A percentile compares a stretch with the other conserved stretches of the same genome.
phyloP scores from a whole-genome alignment of 2,797 vertebrate genomes.

The Phrynocephalus forsythii region DNA sequence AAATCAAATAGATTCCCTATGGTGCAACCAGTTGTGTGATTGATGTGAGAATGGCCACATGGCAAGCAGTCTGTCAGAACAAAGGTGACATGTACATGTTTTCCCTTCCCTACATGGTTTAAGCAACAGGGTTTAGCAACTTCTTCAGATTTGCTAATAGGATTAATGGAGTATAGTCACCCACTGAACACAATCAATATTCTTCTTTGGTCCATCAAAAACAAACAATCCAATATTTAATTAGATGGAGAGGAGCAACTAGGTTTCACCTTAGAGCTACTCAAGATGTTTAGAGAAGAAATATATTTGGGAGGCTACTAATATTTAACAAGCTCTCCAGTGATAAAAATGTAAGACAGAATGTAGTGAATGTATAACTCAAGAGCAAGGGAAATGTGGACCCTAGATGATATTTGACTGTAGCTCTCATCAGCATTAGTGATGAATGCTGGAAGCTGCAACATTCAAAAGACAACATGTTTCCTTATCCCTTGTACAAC shows the following conservation, averaged over 20 bases:
- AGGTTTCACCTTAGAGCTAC: neutral
- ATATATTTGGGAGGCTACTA: neutral
- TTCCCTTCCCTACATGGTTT: too few species aligned
- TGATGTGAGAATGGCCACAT: too few species aligned
- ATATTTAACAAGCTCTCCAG: neutral
- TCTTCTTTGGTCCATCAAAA: conserved; percentile 2
- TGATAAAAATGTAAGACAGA: neutral
- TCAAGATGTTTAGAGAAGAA: conserved; percentile 2
- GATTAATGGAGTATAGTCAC: neutral
- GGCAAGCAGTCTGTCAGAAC: too few species aligned
- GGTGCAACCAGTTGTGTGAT: too few species aligned
- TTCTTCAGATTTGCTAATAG: neutral
- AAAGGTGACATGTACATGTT: too few species aligned
- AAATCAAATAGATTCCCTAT: too few species aligned
- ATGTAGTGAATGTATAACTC: neutral
- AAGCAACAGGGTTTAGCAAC: too few species aligned
- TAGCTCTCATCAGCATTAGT: neutral
- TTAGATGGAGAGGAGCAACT: neutral
- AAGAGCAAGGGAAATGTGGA: neutral
- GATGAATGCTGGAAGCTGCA: neutral
- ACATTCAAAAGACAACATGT: conserved; percentile 2
- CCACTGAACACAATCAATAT: neutral
- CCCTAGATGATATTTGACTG: too few species aligned
- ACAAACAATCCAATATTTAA: neutral
- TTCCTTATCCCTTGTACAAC: neutral